Base-by-base conservation (phyloP, 2,113 vertebrate genomes). In the Campylomormyrus numenius region DNA sequence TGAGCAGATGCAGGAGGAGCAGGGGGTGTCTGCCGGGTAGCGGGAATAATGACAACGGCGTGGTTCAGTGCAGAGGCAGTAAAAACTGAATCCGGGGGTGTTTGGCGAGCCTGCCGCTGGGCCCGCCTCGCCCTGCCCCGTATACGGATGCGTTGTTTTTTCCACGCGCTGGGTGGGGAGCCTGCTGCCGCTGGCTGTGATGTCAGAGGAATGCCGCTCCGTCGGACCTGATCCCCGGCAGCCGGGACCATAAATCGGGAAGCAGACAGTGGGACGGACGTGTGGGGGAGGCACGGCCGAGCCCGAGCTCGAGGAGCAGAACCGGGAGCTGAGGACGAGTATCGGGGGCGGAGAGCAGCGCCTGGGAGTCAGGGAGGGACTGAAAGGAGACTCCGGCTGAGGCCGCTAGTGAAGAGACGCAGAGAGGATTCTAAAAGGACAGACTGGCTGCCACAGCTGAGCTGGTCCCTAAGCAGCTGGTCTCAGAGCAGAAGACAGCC, bases 161-260 rank as follows among this genome's bases (percentile, higher is more conserved):
- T 52, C 13, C 19, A 24, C 49, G 19, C 31, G 10, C 3, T 2
- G 70, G 31, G 48, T 15, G 85, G 21, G 49, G 86, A 53, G n/a
- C 49, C 87, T n/a, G 87, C 53, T 3, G 19, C 35, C 4, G 39
- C 42, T 31, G 66, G 24, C 13, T 9, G 48, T 85, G 89, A 89
- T 83, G 74, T 89, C 89, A 85, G 89, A 89, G 89, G 89, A 89
- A 85, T 49, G 88, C 88, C 58, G 0, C 21, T 85, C 42, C 45
- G 19, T 21, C 42, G 42, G 49, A 87, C 4, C 50, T 53, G 74
- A 80, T 49, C 46, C 19, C 45, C 10, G 2, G 49, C 49, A 53
- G 49, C 49, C 19, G 49, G 27, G 11, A 52, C 48, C 49, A 52
- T 58, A 88, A 35, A 45, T 39, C 13, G 48, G 85, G 85, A 87